Conservation (phyloP, 2,888 invertebrate species). For the Yponomeuta sedellus region DNA sequence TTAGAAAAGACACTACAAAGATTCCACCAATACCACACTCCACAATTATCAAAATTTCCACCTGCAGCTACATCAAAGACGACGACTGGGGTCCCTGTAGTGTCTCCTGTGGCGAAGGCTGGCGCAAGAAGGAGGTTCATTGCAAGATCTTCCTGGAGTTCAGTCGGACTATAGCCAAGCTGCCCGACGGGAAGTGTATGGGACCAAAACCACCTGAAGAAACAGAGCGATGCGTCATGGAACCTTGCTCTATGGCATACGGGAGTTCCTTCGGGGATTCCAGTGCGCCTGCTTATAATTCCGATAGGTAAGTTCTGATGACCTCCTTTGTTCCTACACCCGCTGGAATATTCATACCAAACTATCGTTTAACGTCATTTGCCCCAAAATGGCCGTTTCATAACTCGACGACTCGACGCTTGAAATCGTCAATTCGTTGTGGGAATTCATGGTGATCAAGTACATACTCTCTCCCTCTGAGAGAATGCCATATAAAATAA, state of each 20-base stretch:
- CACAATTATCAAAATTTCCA: not conserved
- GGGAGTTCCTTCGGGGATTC: conserved; percentile 72
- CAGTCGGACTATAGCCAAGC: conserved; percentile 89
- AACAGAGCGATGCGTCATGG: conserved; percentile 87
- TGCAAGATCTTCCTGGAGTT: conserved; percentile 97
- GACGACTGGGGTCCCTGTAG: conserved; percentile 94
- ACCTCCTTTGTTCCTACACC: not conserved
- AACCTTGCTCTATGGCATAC: conserved; percentile 83
- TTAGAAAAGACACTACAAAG: not conserved
- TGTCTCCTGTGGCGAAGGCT: conserved; percentile 93
- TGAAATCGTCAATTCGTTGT: too few relatives aligned
- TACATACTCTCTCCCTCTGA: too few relatives aligned
- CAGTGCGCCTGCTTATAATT: conserved; percentile 53
- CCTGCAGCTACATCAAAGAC: conserved; percentile 89
- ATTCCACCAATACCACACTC: too few relatives aligned
- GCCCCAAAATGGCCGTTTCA: too few relatives aligned
- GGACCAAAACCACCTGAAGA: conserved; percentile 90
- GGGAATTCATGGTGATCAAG: too few relatives aligned
- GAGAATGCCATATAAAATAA: too few relatives aligned
- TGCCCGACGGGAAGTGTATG: conserved; percentile 91
- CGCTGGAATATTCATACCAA: too few relatives aligned
- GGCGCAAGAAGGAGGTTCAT: conserved; percentile 89
- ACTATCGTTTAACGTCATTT: too few relatives aligned
- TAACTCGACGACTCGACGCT: too few relatives aligned
- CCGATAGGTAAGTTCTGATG: conserved; percentile 50